Evolutionary conservation across 1,140 invertebrate genomes (phyloP).

Genomic region (Dinoponera quadriceps): DNA sequence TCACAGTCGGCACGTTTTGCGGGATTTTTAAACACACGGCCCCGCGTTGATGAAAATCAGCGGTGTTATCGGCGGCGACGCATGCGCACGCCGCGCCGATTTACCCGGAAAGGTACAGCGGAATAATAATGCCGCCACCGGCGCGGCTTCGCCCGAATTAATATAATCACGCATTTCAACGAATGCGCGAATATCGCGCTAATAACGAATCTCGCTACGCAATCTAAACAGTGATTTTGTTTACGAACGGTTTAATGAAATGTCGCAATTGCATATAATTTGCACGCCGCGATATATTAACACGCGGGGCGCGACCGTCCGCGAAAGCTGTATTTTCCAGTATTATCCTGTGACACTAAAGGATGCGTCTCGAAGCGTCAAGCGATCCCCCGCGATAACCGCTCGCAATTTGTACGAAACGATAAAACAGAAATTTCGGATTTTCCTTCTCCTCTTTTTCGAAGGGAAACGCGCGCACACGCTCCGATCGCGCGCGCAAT

Average conservation of each 20-base stretch:
- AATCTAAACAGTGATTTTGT: constrained; percentile 49
- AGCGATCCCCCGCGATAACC: too few species aligned
- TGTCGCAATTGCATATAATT: constrained; percentile 54
- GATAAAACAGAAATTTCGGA: too few species aligned
- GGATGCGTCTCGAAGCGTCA: too few species aligned
- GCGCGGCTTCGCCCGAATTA: constrained; percentile 8
- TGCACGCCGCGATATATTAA: constrained; percentile 49
- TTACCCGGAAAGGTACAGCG: background rate
- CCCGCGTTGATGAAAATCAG: constrained; percentile 1
- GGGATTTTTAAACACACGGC: background rate
- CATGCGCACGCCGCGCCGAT: background rate
- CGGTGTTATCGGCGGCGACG: constrained; percentile 2
- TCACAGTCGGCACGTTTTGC: background rate
- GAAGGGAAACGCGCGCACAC: too few species aligned
- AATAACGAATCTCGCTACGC: constrained; percentile 47
- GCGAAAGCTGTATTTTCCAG: too few species aligned
- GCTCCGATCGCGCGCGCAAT: background rate
- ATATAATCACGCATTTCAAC: constrained; percentile 45
- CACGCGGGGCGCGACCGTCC: background rate
- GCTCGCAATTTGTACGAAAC: too few species aligned
- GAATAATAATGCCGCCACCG: constrained; percentile 12
- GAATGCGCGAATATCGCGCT: constrained; percentile 14
- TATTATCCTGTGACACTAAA: too few species aligned
- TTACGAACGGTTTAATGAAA: constrained; percentile 55
- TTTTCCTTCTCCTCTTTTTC: too few species aligned